Percentiles rank a stretch among this genome's conserved stretches.
Conservation (phyloP, 1,140 invertebrate genomes). For the Dolichoris vasculosae region DNA sequence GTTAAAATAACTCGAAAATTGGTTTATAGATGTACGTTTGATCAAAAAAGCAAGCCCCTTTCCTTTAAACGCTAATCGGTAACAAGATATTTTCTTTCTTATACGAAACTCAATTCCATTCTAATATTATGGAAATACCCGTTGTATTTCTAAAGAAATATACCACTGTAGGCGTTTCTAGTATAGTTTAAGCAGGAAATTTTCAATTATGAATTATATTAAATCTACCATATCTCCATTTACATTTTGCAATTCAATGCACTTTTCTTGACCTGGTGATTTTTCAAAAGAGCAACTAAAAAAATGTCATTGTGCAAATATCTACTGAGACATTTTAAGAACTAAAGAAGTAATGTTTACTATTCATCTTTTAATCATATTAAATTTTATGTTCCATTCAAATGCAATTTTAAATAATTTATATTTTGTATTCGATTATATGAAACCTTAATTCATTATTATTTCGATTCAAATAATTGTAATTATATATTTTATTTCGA, state of each 20-base stretch:
- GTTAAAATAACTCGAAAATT: conserved; percentile 68
- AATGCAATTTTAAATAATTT: conserved; percentile 3
- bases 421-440: not conserved
- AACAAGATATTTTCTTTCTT: conserved; percentile 66
- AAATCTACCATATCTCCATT: not conserved
- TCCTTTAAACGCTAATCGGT: conserved; percentile 65
- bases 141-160: not conserved
- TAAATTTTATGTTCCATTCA: not conserved
- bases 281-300: not conserved
- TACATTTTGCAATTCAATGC: not conserved
- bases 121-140: conserved; percentile 40
- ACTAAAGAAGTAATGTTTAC: not conserved
- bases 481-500: too few species aligned
- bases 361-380: not conserved
- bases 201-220: conserved; percentile 7
- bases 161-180: not conserved
- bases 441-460: not conserved
- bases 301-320: not conserved
- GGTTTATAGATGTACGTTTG: conserved; percentile 19
- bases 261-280: conserved; percentile 13
- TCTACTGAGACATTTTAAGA: not conserved
- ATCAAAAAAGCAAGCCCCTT: conserved; percentile 44
- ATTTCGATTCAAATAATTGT: too few species aligned
- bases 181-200: not conserved
- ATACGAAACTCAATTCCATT: conserved; percentile 60